A percentile compares a stretch with the other conserved stretches of the same genome.
phyloP scores from a whole-genome alignment of 1,140 invertebrate species.

The Chelonus insularis region DNA sequence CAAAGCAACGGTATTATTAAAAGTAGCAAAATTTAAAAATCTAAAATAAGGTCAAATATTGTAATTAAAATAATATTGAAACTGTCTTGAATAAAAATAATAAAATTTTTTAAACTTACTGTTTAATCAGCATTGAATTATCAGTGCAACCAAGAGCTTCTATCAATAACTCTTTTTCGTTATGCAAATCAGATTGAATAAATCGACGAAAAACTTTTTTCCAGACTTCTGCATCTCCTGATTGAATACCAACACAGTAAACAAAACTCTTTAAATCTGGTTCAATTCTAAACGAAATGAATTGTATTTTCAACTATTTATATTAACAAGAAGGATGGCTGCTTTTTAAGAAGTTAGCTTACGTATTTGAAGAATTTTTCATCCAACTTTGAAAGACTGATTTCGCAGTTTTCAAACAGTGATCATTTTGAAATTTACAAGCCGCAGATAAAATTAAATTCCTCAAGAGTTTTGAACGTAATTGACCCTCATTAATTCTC shows the following conservation, averaged over 20 bases:
- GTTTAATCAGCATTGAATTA: conserved; percentile 30
- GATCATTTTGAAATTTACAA: conserved; percentile 34
- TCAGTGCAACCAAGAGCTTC: conserved; percentile 39
- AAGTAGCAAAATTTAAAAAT: conserved; percentile 33
- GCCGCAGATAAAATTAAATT: conserved; percentile 35
- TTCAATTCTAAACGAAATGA: conserved; percentile 27
- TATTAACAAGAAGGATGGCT: no score
- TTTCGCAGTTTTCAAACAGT: conserved; percentile 37
- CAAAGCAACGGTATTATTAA: conserved; percentile 15
- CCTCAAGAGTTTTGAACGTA: conserved; percentile 30
- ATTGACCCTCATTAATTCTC: conserved; percentile 20
- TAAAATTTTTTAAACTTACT: conserved; percentile 35
- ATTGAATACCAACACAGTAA: conserved; percentile 40
- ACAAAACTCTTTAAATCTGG: conserved; percentile 40
- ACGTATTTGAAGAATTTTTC: conserved; percentile 29
- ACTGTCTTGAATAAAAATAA: neutral
- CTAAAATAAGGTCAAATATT: conserved; percentile 28
- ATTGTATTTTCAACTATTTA: neutral
- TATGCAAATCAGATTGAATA: conserved; percentile 33
- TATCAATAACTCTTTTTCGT: conserved; percentile 42
- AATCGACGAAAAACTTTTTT: conserved; percentile 33
- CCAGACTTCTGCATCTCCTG: conserved; percentile 34
- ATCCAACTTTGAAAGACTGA: conserved; percentile 41
- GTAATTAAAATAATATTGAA: neutral
- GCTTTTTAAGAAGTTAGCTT: no score